Conservation (phyloP, 2,888 invertebrate genomes). For the Tipula confusa region DNA sequence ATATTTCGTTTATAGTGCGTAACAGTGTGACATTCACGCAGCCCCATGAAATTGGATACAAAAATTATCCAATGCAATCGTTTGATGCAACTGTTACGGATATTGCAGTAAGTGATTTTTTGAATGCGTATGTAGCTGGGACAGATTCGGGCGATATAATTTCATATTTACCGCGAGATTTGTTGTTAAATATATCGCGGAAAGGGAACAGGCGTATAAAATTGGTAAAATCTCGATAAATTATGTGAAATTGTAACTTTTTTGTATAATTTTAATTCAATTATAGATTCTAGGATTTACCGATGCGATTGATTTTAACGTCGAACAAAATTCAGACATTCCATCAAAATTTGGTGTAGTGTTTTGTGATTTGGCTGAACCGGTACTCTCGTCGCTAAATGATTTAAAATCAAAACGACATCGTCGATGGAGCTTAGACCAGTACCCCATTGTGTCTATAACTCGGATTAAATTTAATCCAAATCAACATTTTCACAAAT, state of each 20-base stretch:
- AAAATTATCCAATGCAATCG: not conserved
- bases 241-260: not conserved
- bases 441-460: conserved; percentile 36
- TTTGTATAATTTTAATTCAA: not conserved
- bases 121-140: conserved; percentile 31
- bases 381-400: not conserved
- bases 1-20: not conserved
- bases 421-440: not conserved
- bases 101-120: conserved; percentile 33
- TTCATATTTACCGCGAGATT: conserved; percentile 31
- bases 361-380: conserved; percentile 25
- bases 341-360: conserved; percentile 26
- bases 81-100: not conserved
- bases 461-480: conserved; percentile 44
- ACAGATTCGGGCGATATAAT: conserved; percentile 34
- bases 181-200: conserved; percentile 13
- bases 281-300: conserved; percentile 29
- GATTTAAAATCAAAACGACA: not conserved
- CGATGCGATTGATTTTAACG: not conserved
- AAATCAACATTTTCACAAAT: conserved; percentile 39
- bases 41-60: conserved; percentile 33
- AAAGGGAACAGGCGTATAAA: not conserved
- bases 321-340: not conserved
- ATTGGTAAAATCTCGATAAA: not conserved
- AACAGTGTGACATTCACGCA: conserved; percentile 26